Base-by-base conservation (phyloP, 1,140 invertebrate genomes). In the Mizuhopecten yessoensis region DNA sequence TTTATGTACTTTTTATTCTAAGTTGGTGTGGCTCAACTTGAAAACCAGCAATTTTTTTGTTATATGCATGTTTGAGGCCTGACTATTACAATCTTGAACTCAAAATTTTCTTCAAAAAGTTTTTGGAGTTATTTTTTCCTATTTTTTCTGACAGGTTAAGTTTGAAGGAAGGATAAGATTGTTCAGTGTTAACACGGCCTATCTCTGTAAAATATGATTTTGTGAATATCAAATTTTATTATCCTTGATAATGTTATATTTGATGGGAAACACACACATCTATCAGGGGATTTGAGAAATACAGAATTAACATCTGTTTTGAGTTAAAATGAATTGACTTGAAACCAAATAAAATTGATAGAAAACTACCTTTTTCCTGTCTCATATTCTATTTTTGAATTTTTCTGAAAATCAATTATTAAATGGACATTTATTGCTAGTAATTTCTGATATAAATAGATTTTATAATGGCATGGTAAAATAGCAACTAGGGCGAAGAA, bases 1-100 rank as follows among this genome's bases (percentile, higher is more conserved):
- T 75, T 75, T 75, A 75, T 75, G 57, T 75, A 75, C 57, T 75
- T 75, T 75, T 75, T 75, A 75, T 75, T 75, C 57, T 75, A 75
- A 75, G 57, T n/a, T 75, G 57, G 57, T 75, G 57, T 75, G 57
- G 57, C 57, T 75, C n/a, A 75, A 75, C 57, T 29, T 75, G 57
- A 75, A 75, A 75, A 75, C 57, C 57, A 75, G 57, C 57, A 75
- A 75, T 75, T 75, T 75, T n/a, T 45, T 75, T 29, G 57, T 75
- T 23, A 75, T 75, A 75, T 75, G 57, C 57, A 75, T 75, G 57
- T 75, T 75, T 17, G n/a, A 29, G 23, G 23, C 29, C 9, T 75
- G 57, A 75, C 57, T 75, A n/a, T 29, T 75, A 75, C 57, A 75
- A n/a, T 75, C 57, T 75, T 75, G 9, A 75, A n/a, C 57, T 75